Base-by-base conservation (phyloP, 2,113 vertebrate species). In the Ciconia maguari region DNA sequence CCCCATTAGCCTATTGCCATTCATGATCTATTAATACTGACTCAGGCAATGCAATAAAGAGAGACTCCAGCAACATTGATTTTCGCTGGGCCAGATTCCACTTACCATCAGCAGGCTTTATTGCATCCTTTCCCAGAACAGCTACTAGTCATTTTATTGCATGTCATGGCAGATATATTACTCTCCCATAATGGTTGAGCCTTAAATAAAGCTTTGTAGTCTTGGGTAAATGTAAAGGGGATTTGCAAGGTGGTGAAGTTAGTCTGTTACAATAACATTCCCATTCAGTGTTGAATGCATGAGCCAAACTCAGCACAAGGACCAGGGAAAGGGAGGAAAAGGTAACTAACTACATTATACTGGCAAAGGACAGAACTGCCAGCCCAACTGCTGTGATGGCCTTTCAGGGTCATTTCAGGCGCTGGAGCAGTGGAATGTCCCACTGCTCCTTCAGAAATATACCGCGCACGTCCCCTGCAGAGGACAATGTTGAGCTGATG, bases 41-140 rank as follows among this genome's bases (percentile, higher is more conserved):
- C 87, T 96, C 95, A 91, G 74, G 84, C 93, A 86, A 88, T 83
- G 95, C 87, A 95, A 97, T 95, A 95, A 95, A 97, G 93, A 91
- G 69, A 96, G 96, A 91, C 96, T 97, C 96, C 95, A 97, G 93
- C 84, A 93, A 86, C 96, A 97, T 94, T 94, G 96, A 97, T 97
- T 97, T 97, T 96, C 96, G 91, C 93, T 93, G 93, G 91, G 89
- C 95, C 90, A 92, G 95, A 83, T 96, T 97, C 97, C 97, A 97
- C 97, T 97, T 96, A 93, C 91, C 87, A 97, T 95, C 95, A 96
- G 93, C 89, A 96, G 95, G 78, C 87, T 95, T 97, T 97, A 97
- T 97, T 85, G 93, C 97, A 96, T 97, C 95, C 96, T 94, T 97
- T 97, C 97, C 97, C 96, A 97, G 97, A 97, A 97, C 95, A 94